phyloP scores from a whole-genome alignment of 2,113 vertebrate species.

The Poeciliopsis turrubarensis region DNA sequence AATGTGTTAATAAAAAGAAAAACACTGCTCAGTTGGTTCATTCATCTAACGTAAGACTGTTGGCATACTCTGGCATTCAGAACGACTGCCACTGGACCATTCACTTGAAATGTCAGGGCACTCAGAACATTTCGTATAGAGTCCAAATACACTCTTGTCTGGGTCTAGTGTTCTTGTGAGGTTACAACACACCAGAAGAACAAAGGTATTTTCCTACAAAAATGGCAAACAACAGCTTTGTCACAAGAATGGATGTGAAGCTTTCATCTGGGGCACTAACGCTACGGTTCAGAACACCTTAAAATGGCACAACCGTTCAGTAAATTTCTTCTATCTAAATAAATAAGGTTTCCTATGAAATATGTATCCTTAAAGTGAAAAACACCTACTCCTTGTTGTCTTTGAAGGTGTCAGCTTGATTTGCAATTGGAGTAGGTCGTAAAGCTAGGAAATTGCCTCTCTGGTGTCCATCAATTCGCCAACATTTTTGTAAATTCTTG shows the following conservation, averaged over 20 bases:
- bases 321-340: background rate
- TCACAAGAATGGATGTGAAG: slow-evolving; percentile 52
- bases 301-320: slow-evolving; percentile 27
- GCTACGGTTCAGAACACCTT: background rate
- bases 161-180: slow-evolving; percentile 45
- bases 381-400: background rate
- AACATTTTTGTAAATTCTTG: background rate
- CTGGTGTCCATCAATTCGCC: background rate
- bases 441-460: background rate
- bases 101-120: slow-evolving; percentile 47
- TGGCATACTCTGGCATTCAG: slow-evolving; percentile 22
- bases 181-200: slow-evolving; percentile 35
- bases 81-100: slow-evolving; percentile 22
- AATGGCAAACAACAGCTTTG: slow-evolving; percentile 40
- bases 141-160: slow-evolving; percentile 18
- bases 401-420: background rate
- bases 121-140: slow-evolving; percentile 42
- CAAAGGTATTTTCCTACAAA: slow-evolving; percentile 27
- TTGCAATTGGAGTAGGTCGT: background rate
- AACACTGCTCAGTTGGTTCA: slow-evolving; percentile 16
- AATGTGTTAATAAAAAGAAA: slow-evolving; percentile 32
- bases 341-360: background rate
- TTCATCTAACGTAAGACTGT: slow-evolving; percentile 39
- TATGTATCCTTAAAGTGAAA: background rate
- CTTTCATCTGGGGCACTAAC: background rate